Percentiles rank a stretch among this genome's conserved stretches.
Evolutionary conservation across 2,888 invertebrate genomes (phyloP).

Genomic region (Drosophila stalkeri): DNA sequence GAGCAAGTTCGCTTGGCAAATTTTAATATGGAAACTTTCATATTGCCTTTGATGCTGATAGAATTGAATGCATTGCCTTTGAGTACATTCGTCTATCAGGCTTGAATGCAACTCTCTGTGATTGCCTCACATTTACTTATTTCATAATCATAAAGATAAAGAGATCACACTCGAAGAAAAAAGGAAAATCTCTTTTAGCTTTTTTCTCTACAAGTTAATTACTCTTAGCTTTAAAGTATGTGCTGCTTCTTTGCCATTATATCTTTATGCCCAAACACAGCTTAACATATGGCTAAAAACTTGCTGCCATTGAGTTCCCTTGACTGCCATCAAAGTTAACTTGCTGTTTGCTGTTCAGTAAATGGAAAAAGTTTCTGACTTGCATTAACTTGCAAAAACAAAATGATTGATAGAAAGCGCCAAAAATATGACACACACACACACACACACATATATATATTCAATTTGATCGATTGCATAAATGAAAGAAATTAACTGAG

Average conservation of each 20-base stretch:
- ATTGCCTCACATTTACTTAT: not conserved
- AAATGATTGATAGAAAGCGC: slow-evolving; percentile 31
- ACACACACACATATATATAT: not conserved
- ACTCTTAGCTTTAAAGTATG: not conserved
- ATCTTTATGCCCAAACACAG: not conserved
- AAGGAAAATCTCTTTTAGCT: too few relatives aligned
- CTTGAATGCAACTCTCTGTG: too few relatives aligned
- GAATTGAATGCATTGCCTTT: not conserved
- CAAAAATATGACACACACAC: slow-evolving; percentile 10
- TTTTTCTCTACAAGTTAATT: not conserved
- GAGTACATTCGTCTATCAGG: not conserved
- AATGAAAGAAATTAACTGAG: not conserved
- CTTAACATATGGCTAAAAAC: not conserved
- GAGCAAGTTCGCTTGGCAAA: not conserved
- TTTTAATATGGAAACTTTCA: too few relatives aligned
- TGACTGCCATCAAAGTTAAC: slow-evolving; percentile 7
- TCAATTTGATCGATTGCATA: slow-evolving; percentile 25
- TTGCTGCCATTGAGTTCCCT: not conserved
- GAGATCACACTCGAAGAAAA: not conserved
- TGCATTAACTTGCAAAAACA: slow-evolving; percentile 6
- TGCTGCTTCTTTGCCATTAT: not conserved
- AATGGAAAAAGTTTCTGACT: slow-evolving; percentile 22
- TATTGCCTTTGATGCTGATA: not conserved
- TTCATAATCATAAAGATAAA: not conserved
- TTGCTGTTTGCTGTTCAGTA: slow-evolving; percentile 2